Evolutionary conservation across 2,888 invertebrate genomes (phyloP).

Genomic region (Aspidiotus rigidus): DNA sequence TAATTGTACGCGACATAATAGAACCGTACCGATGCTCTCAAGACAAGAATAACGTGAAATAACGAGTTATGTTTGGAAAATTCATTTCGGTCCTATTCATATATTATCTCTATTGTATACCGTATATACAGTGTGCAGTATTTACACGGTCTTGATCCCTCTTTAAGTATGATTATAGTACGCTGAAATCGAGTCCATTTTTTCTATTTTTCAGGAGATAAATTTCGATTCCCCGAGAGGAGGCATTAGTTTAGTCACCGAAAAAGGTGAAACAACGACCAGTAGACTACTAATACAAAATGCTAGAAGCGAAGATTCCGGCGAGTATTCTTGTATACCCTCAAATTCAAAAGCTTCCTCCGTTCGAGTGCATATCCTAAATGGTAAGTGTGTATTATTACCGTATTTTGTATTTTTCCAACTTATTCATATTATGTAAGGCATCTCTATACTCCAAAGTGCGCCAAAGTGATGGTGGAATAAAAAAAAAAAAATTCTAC

Average conservation of each 20-base stretch:
- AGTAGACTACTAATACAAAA: constrained; percentile 74
- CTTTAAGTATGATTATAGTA: too few relatives aligned
- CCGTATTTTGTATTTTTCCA: too few relatives aligned
- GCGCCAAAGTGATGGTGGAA: too few relatives aligned
- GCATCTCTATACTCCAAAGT: too few relatives aligned
- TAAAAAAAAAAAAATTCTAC: too few relatives aligned
- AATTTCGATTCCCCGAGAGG: constrained; percentile 84
- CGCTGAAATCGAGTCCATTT: constrained; percentile 20
- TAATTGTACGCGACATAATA: too few relatives aligned
- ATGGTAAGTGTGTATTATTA: constrained; percentile 54
- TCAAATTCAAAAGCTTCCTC: constrained; percentile 71
- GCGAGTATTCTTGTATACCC: constrained; percentile 72
- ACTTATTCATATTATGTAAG: too few relatives aligned
- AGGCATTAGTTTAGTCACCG: constrained; percentile 76
- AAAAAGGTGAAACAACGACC: constrained; percentile 73
- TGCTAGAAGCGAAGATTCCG: constrained; percentile 68
- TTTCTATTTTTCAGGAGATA: constrained; percentile 55
- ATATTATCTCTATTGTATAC: neutral
- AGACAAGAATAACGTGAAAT: too few relatives aligned
- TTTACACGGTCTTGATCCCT: neutral
- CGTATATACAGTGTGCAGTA: neutral
- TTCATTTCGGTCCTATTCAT: neutral
- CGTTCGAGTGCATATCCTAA: constrained; percentile 74
- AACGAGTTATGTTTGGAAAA: too few relatives aligned
- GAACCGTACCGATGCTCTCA: too few relatives aligned